Percentiles rank a stretch among this genome's conserved stretches.
phyloP scores from a whole-genome alignment of 2,888 invertebrate species.

The Salpingus planirostris region DNA sequence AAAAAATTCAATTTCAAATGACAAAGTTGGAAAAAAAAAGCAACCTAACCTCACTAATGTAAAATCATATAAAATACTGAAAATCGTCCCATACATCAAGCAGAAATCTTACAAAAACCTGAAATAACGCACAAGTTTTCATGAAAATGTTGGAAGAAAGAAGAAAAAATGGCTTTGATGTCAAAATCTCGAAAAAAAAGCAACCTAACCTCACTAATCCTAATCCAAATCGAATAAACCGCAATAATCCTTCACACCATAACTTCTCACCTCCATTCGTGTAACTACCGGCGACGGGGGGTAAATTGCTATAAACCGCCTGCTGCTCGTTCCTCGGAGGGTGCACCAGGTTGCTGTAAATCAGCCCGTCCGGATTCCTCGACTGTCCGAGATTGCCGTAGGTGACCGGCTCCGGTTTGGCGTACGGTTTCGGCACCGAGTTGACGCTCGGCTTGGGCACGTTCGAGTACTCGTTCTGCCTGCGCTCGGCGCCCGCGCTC shows the following conservation, averaged over 20 bases:
- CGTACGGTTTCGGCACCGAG: constrained; percentile 24
- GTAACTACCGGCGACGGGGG: constrained; percentile 21
- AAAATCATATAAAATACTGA: too few relatives aligned
- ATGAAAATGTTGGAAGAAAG: too few relatives aligned
- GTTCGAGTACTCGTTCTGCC: constrained; percentile 27
- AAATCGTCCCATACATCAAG: too few relatives aligned
- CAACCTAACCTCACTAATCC: too few relatives aligned
- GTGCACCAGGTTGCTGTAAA: constrained; percentile 48
- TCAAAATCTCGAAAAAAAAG: too few relatives aligned
- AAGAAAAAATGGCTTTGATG: too few relatives aligned
- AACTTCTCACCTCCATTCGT: constrained; percentile 29
- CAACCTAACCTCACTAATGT: too few relatives aligned
- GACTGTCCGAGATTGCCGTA: constrained; percentile 32
- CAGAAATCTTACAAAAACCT: too few relatives aligned
- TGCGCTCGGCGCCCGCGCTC: constrained; percentile 19
- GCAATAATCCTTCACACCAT: not conserved
- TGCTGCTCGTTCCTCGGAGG: constrained; percentile 34
- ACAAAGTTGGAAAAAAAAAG: too few relatives aligned
- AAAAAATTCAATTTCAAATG: too few relatives aligned
- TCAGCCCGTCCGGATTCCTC: constrained; percentile 42
- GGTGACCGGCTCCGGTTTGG: constrained; percentile 31
- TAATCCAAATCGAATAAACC: too few relatives aligned
- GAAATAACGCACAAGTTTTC: too few relatives aligned
- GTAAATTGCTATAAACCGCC: constrained; percentile 51
- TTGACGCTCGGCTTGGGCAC: constrained; percentile 19